Evolutionary conservation across 2,797 vertebrate genomes (phyloP), one percentile per base, ranked within the genome.

Genomic region (Oreochromis mossambicus): DNA sequence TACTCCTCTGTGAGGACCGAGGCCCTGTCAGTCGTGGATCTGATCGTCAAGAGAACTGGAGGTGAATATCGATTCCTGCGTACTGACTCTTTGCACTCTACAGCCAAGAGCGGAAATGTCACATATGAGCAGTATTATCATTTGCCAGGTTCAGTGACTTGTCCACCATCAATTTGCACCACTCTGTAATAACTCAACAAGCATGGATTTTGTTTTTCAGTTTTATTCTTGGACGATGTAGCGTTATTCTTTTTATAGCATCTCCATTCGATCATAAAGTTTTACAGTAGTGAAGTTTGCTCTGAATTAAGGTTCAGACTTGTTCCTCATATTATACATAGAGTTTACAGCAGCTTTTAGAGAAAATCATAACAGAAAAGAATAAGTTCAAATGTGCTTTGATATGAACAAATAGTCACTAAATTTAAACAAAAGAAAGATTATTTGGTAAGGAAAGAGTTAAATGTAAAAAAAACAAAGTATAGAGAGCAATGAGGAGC

Each of bases 1-100:
- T 99, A 99, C 93, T 98, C 98, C 0, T 99, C 98, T 86, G 96
- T 99, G 94, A 97, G 99, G 95, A 98, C 98, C 21, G 99, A 99
- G 93, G 98, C 97, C 83, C 96, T 99, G 94, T 96, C 97, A 38
- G 97, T 99, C 78, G 96, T 99, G 95, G 97, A 99, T 77, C 94
- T 99, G 83, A 96, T 99, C 41, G 95, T 99, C 38, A 97, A 97
- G 93, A 98, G 94, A 95, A 97, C 98, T 70, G 97, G 97, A 96
- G 99, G 99, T 99, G 91, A 94, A 79, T 24, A 3, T 38, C 26
- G 10, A 19, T 26, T 34, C 19, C 51, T 46, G 19, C 11, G 36
- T 68, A 10, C 8, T 51, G 50, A 51, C 41, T 43, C 12, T 43
- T 43, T 43, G 12, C 12, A 13, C 41, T 43, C 12, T 5, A 43